Percentiles rank a stretch among this genome's conserved stretches.
These are phyloP conservation scores for Ctenoplectra terminalis DNA, from an alignment of 1,140 invertebrate genomes.

Conservation along the genomic window DNA sequence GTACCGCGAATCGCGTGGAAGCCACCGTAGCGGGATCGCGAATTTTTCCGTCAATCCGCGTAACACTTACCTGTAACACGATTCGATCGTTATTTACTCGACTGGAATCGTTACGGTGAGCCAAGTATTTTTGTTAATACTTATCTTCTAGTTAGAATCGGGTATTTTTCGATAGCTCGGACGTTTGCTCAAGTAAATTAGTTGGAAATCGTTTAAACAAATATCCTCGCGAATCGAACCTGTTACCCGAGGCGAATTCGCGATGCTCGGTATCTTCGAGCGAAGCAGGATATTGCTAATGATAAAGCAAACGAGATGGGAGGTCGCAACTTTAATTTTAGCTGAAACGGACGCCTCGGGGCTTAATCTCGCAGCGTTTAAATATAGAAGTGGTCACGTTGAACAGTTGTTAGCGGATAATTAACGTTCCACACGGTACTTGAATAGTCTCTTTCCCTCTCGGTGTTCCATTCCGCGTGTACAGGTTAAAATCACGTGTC, in stretches of 20 bases:
- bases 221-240: too few relatives aligned
- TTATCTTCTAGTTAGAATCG: neutral
- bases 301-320: neutral
- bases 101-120: too few relatives aligned
- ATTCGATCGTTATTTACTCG: neutral
- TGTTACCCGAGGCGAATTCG: neutral
- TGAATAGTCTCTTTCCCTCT: too few relatives aligned
- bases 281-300: neutral
- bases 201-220: neutral
- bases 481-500: slow-evolving; percentile 10
- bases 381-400: neutral
- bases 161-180: neutral
- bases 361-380: neutral
- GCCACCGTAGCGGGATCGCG: neutral
- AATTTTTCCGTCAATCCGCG: neutral
- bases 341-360: neutral
- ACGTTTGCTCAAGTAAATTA: neutral
- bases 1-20: neutral
- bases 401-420: slow-evolving; percentile 20
- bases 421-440: neutral
- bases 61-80: neutral
- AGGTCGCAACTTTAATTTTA: neutral
- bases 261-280: too few relatives aligned
- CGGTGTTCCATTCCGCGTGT: neutral
- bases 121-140: neutral